phyloP scores from a whole-genome alignment of 2,113 vertebrate genomes.

The Chlamydotis undulata region DNA sequence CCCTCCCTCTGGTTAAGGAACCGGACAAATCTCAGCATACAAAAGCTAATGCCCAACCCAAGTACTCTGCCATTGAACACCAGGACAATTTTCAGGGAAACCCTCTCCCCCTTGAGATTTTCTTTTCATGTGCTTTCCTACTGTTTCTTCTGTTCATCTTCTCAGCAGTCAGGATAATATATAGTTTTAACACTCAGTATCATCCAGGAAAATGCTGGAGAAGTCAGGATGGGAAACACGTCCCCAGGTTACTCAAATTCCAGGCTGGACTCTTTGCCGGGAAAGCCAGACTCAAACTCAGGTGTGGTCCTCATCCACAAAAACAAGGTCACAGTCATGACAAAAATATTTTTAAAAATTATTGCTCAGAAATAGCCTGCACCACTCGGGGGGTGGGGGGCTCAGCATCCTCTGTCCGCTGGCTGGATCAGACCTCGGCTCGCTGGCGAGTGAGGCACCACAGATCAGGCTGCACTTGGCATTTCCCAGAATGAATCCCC shows the following conservation, averaged over 20 bases:
- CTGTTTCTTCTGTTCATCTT: not conserved
- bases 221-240: not conserved
- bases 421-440: accelerated
- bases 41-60: not conserved
- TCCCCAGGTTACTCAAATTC: not conserved
- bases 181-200: not conserved
- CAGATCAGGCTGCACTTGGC: accelerated
- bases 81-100: not conserved
- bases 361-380: accelerated
- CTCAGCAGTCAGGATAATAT: not conserved
- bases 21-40: not conserved
- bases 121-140: not conserved
- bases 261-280: not conserved
- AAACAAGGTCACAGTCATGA: accelerated
- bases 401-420: not conserved
- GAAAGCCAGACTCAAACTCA: not conserved
- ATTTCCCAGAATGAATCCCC: not conserved
- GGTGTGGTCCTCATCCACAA: not conserved
- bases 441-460: accelerated
- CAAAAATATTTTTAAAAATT: accelerated
- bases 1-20: not conserved
- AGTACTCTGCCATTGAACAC: not conserved
- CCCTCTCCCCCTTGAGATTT: not conserved
- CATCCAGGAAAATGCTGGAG: not conserved
- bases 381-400: too few relatives aligned